Evolutionary conservation across 2,888 invertebrate species (phyloP), one percentile per base, ranked within the genome.

Genomic region (Cosmia pyralina): DNA sequence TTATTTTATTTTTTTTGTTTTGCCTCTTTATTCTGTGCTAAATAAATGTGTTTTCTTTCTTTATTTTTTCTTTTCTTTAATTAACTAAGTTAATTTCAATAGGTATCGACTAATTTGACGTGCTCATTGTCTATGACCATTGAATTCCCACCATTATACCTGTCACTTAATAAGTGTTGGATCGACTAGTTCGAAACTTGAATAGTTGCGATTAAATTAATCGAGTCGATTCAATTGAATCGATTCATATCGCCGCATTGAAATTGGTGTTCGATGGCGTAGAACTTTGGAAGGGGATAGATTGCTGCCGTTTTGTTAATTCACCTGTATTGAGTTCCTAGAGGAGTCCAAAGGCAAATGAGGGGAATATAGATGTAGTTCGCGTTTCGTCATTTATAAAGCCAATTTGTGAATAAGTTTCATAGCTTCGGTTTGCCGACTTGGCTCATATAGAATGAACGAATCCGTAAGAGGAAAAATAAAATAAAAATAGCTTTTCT

Each of bases 201-300:
- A 77, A 79, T 72, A 79, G 75, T 77, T 77, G 17, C 75, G 59
- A 80, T 82, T 69, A 73, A 80, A 69, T 85, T 83, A 75, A 83
- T 84, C 69, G 68, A 83, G 69, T 68, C 73, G 46, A 76, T 67
- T 81, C 71, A 63, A 74, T 73, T 79, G 79, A 78, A 75, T 74
- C 77, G 72, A 75, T 73, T 83, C 67, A 68, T 69, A 78, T 79
- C 55, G 63, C 62, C 19, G 82, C 74, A 74, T 74, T 77, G 70
- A 79, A 75, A 70, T 73, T 72, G 63, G 71, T 77, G 74, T 70
- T 77, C 65, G 58, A 19, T 79, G 69, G 66, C 44, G 60, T 67
- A 52, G 48, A 81, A 73, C 62, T 78, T 77, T 55, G 52, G 71
- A 69, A 46, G 50, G 62, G 58, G 48, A 81, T 75, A 67, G 77